Conservation (phyloP, 2,797 vertebrate species). For the Oreochromis mossambicus region DNA sequence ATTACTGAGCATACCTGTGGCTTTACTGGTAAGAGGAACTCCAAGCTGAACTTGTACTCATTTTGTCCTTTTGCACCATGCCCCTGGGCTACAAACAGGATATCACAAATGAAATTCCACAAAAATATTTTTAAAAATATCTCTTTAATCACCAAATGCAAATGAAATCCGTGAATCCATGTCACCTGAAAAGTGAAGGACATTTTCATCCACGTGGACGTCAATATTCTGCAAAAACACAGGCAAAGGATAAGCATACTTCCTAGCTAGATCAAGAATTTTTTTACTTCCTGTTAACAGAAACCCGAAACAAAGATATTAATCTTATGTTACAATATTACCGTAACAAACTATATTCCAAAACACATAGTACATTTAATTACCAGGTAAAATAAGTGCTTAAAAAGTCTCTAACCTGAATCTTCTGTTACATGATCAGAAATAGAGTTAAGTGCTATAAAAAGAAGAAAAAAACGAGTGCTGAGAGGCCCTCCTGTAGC, state of each 20-base stretch:
- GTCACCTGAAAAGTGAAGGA: constrained; percentile 87
- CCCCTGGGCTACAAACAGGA: constrained; percentile 81
- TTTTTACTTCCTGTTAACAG: neutral
- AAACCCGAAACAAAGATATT: neutral
- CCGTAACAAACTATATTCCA: neutral
- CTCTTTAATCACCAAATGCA: neutral
- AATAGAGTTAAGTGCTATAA: neutral
- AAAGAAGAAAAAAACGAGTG: neutral
- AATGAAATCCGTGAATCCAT: neutral
- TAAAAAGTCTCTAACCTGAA: neutral
- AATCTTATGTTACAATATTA: neutral
- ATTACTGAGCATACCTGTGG: constrained; percentile 74
- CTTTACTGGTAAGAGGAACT: constrained; percentile 86
- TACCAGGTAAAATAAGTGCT: neutral
- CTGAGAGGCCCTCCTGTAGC: neutral
- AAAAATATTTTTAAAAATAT: neutral
- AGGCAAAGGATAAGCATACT: neutral
- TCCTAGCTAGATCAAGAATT: neutral
- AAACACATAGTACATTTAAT: neutral
- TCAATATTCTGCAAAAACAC: constrained; percentile 80
- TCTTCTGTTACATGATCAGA: neutral
- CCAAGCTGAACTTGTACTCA: constrained; percentile 88
- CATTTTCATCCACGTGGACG: constrained; percentile 80
- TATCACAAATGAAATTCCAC: neutral
- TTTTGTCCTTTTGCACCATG: constrained; percentile 94